Evolutionary conservation across 2,888 invertebrate species (phyloP), one percentile per base, ranked within the genome.

Genomic region (Pantelozetes paolii): DNA sequence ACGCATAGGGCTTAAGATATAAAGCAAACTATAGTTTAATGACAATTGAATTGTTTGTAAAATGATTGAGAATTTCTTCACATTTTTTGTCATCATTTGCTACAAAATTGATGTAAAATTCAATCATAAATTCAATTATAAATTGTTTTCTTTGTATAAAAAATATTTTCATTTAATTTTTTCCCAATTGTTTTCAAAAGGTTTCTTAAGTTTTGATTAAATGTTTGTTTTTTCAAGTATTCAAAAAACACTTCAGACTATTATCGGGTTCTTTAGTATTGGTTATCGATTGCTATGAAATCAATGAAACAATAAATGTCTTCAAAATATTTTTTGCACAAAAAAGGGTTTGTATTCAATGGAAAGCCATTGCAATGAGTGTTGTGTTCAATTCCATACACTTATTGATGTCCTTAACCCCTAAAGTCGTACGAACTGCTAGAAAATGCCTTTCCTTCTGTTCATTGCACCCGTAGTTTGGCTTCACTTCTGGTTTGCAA

Each of bases 391-490:
- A 15, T 2, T 15, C 45, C 8, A 18, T 2, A 6, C 8, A 15
- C 15, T 57, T 57, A 30, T 28, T 15, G 28, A 57, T n/a, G 57
- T 57, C 57, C 30, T 57, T 57, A 28, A 57, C 57, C 57, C 30
- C 18, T 28, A 57, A 54, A 57, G 23, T 20, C 13, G 54, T 54
- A 54, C 23, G 54, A 54, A 23, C 15, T 30, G 5, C 30, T 18
- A 28, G 2, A 30, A 18, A 28, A 57, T 57, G 20, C 18, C 57
- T 57, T 13, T 28, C 23, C 57, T 13, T 30, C 57, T 57, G 30
- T 30, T 57, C 28, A 13, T 57, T 57, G 57, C 57, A 30, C 30
- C 18, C 30, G 57, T 45, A 45, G n/a, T 45, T 15, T 11, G 45
- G 2, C 45, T 6, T 6, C 8, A 45, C 15, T 57, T 30, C 30